Percentiles rank a stretch among this genome's conserved stretches.
Conservation (phyloP, 2,113 vertebrate genomes). For the Proterorhinus semilunaris region DNA sequence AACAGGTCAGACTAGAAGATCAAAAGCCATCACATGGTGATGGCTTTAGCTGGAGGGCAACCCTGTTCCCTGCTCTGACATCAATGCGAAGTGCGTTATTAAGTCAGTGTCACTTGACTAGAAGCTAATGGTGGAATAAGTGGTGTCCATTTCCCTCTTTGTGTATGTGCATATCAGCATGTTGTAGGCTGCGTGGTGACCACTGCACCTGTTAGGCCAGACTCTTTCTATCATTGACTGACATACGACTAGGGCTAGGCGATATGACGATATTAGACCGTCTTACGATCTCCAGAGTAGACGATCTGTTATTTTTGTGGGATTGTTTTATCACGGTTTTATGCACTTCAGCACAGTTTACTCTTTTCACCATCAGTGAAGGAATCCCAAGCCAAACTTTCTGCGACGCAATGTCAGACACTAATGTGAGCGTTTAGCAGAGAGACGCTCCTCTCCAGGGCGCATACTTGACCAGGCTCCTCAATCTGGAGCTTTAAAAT, state of each 20-base stretch:
- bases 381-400: too few species aligned
- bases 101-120: constrained; percentile 76
- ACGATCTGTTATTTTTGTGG: too few species aligned
- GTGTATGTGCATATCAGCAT: constrained; percentile 22
- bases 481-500: too few species aligned
- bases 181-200: constrained; percentile 31
- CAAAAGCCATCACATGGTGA: constrained; percentile 60
- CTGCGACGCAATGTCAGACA: too few species aligned
- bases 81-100: constrained; percentile 50
- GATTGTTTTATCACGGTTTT: too few species aligned
- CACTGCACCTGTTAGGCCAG: constrained; percentile 37
- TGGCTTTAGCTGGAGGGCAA: constrained; percentile 48
- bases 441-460: too few species aligned
- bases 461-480: too few species aligned
- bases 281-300: too few species aligned
- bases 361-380: too few species aligned
- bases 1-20: constrained; percentile 66
- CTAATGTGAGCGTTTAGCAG: too few species aligned
- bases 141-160: constrained; percentile 54
- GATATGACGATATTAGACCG: too few species aligned
- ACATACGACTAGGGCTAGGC: constrained; percentile 13
- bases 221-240: constrained; percentile 21
- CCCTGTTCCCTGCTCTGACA: constrained; percentile 54
- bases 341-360: too few species aligned
- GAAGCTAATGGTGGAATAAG: constrained; percentile 66